These are phyloP conservation scores for Leptestheria dahalacensis DNA, from an alignment of 1,140 invertebrate genomes.

Conservation along the genomic window DNA sequence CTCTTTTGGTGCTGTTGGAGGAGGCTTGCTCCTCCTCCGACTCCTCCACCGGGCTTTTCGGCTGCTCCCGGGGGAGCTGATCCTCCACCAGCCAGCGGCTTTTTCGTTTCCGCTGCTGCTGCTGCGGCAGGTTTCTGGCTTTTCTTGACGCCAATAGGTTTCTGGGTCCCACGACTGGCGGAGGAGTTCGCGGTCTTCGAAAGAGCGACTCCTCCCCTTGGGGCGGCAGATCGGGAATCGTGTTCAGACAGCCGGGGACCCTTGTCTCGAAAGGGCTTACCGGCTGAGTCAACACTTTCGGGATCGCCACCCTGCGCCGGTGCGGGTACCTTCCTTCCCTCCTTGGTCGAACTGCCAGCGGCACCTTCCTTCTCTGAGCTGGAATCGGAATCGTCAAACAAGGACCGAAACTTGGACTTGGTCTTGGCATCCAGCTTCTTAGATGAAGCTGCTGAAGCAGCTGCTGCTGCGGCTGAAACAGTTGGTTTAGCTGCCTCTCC, in stretches of 20 bases:
- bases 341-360: not conserved
- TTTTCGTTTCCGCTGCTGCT: slow-evolving; percentile 7
- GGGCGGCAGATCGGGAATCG: slow-evolving; percentile 8
- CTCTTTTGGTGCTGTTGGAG: slow-evolving; percentile 1
- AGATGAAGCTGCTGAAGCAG: not conserved
- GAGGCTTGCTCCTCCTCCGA: slow-evolving; percentile 4
- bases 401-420: slow-evolving; percentile 9
- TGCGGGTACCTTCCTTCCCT: slow-evolving; percentile 8
- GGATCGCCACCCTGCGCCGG: slow-evolving; percentile 4
- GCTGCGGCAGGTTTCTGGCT: not conserved
- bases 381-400: slow-evolving; percentile 9
- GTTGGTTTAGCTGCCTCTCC: not conserved
- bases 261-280: slow-evolving; percentile 18
- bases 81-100: no score
- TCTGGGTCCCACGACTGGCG: slow-evolving; percentile 15
- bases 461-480: not conserved
- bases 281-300: not conserved
- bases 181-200: slow-evolving; percentile 8
- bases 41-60: not conserved
- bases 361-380: not conserved
- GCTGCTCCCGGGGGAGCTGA: no score
- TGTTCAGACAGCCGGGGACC: slow-evolving; percentile 15
- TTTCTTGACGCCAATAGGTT: slow-evolving; percentile 12
- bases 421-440: slow-evolving; percentile 9
- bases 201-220: slow-evolving; percentile 10